A percentile compares a stretch with the other conserved stretches of the same genome.
These are phyloP conservation scores for Electrona antarctica DNA, from an alignment of 2,113 vertebrate genomes.

Conservation along the genomic window DNA sequence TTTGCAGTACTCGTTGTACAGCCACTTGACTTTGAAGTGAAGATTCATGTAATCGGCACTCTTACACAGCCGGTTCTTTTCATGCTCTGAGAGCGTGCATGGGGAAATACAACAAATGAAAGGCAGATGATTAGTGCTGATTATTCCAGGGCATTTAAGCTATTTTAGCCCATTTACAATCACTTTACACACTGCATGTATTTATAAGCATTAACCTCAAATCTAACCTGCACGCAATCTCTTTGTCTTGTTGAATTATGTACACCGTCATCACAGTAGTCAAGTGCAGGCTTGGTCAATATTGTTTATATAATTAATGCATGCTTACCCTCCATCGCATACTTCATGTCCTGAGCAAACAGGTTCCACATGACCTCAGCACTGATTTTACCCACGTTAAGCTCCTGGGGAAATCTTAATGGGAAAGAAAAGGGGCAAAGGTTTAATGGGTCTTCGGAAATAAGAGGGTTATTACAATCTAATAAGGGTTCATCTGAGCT, in stretches of 20 bases:
- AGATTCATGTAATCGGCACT: constrained; percentile 99
- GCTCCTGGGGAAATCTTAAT: constrained; percentile 90
- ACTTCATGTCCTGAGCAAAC: constrained; percentile 99
- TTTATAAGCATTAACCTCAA: not conserved
- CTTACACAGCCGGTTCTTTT: constrained; percentile 97
- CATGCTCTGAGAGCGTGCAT: constrained; percentile 82
- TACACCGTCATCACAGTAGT: not conserved
- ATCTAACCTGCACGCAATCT: not conserved
- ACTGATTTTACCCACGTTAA: constrained; percentile 98
- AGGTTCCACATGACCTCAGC: constrained; percentile 99
- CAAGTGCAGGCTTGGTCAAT: not conserved
- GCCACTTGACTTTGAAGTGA: constrained; percentile 99
- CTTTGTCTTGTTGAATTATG: not conserved
- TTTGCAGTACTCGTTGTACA: constrained; percentile 97
- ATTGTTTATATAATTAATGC: not conserved
- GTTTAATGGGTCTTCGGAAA: not conserved
- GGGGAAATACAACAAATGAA: constrained; percentile 24
- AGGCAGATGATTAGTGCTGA: not conserved
- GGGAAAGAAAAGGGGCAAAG: constrained; percentile 10
- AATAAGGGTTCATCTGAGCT: no score
- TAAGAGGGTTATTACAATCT: no score
- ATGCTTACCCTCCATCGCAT: constrained; percentile 96
- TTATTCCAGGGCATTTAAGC: not conserved
- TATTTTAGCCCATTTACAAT: not conserved
- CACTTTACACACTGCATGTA: not conserved